Evolutionary conservation across 1,140 invertebrate genomes (phyloP), one percentile per base, ranked within the genome.

Genomic region (Heliconius melpomene): DNA sequence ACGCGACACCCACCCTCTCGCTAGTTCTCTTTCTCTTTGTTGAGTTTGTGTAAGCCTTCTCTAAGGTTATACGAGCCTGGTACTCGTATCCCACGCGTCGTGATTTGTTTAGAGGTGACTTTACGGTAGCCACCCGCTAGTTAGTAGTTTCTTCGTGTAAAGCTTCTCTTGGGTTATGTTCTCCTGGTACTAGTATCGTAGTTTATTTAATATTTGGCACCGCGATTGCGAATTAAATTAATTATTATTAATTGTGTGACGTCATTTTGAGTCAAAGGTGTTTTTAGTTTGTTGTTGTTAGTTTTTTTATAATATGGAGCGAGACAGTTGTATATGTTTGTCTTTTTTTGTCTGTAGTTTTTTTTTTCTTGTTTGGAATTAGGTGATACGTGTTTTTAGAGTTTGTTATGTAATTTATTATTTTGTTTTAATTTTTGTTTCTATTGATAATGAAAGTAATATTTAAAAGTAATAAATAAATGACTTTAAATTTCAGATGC

Each of bases 151-250:
- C 32, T 36, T 36, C 32, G 40, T 46, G 13, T 13, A 46, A 46
- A 32, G 8, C 60, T 29, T n/a, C 60, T 16, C 11, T 66, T 8
- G 11, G 11, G 26, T 29, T 29, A 66, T 66, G 60, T 6, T 3
- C 26, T 9, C 60, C 60, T 66, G 60, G 60, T 66, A 66, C 11
- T 66, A 2, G 60, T 66, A 66, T 66, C 23, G 60, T 26, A 75
- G 8, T 71, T 79, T 79, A 87, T 86, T 88, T 89, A 88, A 88
- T 87, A 90, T 90, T 90, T 86, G 83, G 83, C 82, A 78, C 60
- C 60, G 13, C 60, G 60, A 29, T 66, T 66, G 60, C 60, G 60
- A 66, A 66, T 66, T 66, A 16, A 66, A 66, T 29, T 66, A 66
- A 66, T 66, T 66, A 29, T 66, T 66, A 46, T 46, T 46, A n/a